Evolutionary conservation across 2,888 invertebrate genomes (phyloP).

Genomic region (Tethea ocularis): DNA sequence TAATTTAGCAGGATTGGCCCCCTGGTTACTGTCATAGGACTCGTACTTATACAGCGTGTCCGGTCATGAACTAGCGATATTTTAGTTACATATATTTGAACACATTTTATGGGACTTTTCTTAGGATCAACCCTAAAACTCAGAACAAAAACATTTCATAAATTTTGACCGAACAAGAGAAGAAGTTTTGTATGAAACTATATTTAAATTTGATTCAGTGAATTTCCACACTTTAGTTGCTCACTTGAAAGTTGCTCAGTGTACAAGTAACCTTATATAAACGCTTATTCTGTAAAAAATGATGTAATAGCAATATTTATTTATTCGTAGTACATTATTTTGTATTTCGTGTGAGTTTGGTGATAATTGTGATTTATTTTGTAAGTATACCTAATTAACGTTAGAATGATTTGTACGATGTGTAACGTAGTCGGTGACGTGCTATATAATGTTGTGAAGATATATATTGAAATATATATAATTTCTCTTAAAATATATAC

Average conservation of each 20-base stretch:
- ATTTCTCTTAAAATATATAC: slow-evolving; percentile 65
- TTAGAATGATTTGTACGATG: slow-evolving; percentile 24
- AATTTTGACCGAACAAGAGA: too few relatives aligned
- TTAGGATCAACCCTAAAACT: too few relatives aligned
- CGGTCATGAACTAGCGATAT: too few relatives aligned
- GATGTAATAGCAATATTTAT: slow-evolving; percentile 57
- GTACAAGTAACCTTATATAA: slow-evolving; percentile 17
- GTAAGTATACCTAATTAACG: slow-evolving; percentile 41
- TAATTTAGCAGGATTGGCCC: too few relatives aligned
- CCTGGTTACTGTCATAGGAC: too few relatives aligned
- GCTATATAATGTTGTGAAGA: slow-evolving; percentile 65
- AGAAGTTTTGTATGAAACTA: too few relatives aligned
- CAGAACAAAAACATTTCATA: too few relatives aligned
- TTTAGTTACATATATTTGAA: too few relatives aligned
- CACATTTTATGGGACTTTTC: too few relatives aligned
- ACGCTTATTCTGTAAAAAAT: slow-evolving; percentile 45
- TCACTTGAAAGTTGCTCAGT: slow-evolving; percentile 12
- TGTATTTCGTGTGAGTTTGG: slow-evolving; percentile 43
- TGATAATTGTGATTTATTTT: slow-evolving; percentile 47
- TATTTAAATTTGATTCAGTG: too few relatives aligned
- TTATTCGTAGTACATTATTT: slow-evolving; percentile 47
- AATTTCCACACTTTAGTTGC: neutral
- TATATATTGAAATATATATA: slow-evolving; percentile 79
- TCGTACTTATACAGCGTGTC: too few relatives aligned
- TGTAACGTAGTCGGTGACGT: slow-evolving; percentile 53